Conservation (phyloP, 1,140 invertebrate genomes). For the Tachypleus tridentatus region DNA sequence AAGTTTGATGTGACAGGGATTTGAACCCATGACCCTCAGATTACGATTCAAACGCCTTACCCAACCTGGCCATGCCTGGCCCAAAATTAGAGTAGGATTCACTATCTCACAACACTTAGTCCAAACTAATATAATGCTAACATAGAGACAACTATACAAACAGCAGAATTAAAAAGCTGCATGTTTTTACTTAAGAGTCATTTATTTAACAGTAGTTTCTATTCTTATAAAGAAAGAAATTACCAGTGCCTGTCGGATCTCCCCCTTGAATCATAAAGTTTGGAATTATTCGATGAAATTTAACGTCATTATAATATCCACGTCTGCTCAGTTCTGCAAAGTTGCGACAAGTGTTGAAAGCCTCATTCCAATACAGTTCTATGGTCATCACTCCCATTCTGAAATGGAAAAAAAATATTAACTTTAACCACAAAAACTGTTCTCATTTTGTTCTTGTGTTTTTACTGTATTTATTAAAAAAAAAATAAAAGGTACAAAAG, state of each 20-base stretch:
- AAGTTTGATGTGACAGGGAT: too few species aligned
- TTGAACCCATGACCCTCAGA: too few species aligned
- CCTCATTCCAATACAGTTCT: conserved; percentile 96
- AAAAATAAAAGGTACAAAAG: not conserved
- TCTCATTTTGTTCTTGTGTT: conserved; percentile 1
- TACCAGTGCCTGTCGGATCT: conserved; percentile 80
- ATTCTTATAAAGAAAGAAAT: conserved; percentile 2
- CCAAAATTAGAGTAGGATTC: too few species aligned
- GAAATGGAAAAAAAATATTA: conserved; percentile 31
- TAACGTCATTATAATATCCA: conserved; percentile 92
- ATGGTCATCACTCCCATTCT: conserved; percentile 88
- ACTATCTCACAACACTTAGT: too few species aligned
- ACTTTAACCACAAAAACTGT: conserved; percentile 10
- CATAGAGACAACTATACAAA: too few species aligned
- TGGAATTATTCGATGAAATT: conserved; percentile 89
- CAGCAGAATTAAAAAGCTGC: not conserved
- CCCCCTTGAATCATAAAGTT: conserved; percentile 96
- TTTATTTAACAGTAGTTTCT: not conserved
- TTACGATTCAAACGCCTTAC: too few species aligned
- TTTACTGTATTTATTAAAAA: not conserved
- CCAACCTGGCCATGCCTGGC: too few species aligned
- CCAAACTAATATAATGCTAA: too few species aligned
- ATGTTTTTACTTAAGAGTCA: conserved; percentile 1
- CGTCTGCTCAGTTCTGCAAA: conserved; percentile 84
- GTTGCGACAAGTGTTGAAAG: conserved; percentile 87